Evolutionary conservation across 2,113 vertebrate species (phyloP).

Genomic region (Passer montanus): DNA sequence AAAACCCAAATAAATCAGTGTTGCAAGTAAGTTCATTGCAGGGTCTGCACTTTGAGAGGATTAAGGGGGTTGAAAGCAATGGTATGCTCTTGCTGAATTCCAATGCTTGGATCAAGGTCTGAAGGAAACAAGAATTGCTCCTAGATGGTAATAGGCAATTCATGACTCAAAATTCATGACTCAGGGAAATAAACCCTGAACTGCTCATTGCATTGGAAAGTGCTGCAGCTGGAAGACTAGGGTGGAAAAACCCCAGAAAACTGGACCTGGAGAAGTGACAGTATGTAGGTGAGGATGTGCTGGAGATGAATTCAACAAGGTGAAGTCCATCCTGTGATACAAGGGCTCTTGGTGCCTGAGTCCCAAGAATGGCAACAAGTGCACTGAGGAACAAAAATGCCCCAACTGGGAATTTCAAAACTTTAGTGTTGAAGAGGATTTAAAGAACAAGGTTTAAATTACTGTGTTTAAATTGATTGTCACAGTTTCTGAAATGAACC

Average conservation of each 20-base stretch:
- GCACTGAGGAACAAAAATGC: not conserved
- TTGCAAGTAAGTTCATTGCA: not conserved
- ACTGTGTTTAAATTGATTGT: not conserved
- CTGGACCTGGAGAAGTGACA: not conserved
- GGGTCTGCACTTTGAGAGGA: not conserved
- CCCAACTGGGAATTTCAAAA: not conserved
- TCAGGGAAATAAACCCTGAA: not conserved
- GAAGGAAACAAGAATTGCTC: not conserved
- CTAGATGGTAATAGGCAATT: not conserved
- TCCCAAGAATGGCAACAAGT: rapidly evolving
- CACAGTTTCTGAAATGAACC: not conserved
- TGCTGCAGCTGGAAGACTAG: not conserved
- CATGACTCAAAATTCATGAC: not conserved
- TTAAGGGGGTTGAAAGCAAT: not conserved
- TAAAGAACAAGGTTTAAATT: not conserved
- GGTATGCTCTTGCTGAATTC: not conserved
- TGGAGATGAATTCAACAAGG: not conserved
- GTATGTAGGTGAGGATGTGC: not conserved
- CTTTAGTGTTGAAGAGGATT: not conserved
- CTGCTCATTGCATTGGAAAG: not conserved
- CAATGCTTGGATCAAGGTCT: not conserved
- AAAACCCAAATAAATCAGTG: not conserved
- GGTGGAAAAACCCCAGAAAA: not conserved
- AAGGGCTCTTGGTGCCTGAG: not conserved
- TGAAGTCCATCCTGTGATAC: not conserved